Base-by-base conservation (phyloP, 2,113 vertebrate species). In the Chaetorhynchus papuensis region DNA sequence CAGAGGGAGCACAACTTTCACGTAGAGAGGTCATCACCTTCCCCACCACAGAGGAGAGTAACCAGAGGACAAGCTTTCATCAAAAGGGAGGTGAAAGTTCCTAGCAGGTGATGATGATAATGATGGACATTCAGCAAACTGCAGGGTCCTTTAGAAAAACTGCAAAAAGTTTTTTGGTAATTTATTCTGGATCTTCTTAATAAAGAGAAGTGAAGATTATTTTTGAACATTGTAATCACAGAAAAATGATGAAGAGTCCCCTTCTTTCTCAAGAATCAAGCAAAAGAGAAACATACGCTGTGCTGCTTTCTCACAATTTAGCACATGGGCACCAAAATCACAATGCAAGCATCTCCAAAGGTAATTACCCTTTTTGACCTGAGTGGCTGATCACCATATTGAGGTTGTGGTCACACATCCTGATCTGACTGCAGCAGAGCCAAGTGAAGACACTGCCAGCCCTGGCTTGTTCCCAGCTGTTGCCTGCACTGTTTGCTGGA, bases 21-120 rank as follows among this genome's bases (percentile, higher is more conserved):
- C 0, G 0, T 54, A 26, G 37, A 76, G 19, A 52, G 19, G 31
- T 53, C 49, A 50, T 54, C 0, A 0, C 30, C 61, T 83, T 83
- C 39, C 9, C 30, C 35, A 20, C 2, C 2, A 35, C 3, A 3
- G 23, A 63, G 16, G 26, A 33, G 15, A 19, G 37, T 31, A 74
- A 49, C 7, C 20, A 12, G 42, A 81, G 12, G 6, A 53, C 0
- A 2, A 41, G 31, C 10, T 47, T 83, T 53, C 47, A 66, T 26
- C 0, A 2, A 89, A 75, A 52, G 7, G 4, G 26, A 68, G 8
- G 14, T 54, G 20, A 82, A 94, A 72, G 6, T 24, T 92, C 37
- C 21, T 39, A 37, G 20, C 15, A 39, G 28, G 3, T 69, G 52
- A 33, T 65, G 18, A 28, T 4, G 5, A 33, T 10, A 9, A 63